Percentiles rank a stretch among this genome's conserved stretches.
Evolutionary conservation across 2,113 vertebrate genomes (phyloP).

Genomic region (Chaenocephalus aceratus): DNA sequence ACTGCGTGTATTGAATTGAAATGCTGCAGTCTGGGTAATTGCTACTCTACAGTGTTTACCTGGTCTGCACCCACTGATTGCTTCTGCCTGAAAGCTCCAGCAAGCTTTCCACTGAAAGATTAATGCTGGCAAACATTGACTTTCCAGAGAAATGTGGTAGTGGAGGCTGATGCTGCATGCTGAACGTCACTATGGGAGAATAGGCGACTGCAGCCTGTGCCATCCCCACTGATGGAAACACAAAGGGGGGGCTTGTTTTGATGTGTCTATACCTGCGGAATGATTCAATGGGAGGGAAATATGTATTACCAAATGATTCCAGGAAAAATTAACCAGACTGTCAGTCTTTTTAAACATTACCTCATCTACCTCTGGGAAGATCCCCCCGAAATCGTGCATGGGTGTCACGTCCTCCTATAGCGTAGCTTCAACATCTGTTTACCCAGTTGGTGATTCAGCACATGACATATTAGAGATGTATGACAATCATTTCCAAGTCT

Average conservation of each 20-base stretch:
- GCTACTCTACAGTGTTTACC: background rate
- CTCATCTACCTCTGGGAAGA: slow-evolving; percentile 54
- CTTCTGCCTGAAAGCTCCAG: background rate
- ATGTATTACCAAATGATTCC: background rate
- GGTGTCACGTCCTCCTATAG: slow-evolving; percentile 40
- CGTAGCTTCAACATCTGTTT: background rate
- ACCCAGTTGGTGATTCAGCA: background rate
- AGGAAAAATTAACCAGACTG: background rate
- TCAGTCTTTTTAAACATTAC: slow-evolving; percentile 49
- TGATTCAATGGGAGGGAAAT: background rate
- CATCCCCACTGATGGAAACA: background rate
- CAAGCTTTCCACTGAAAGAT: background rate
- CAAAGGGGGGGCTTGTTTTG: too few relatives aligned
- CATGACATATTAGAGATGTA: background rate
- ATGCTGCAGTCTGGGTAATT: background rate
- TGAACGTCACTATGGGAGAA: slow-evolving; percentile 16
- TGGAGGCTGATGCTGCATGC: background rate
- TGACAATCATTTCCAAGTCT: background rate
- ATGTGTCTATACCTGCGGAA: background rate
- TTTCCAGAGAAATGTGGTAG: background rate
- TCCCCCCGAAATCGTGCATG: slow-evolving; percentile 38
- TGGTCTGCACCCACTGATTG: background rate
- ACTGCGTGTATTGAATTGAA: background rate
- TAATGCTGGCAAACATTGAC: slow-evolving; percentile 6
- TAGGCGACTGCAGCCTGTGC: slow-evolving; percentile 3